A percentile compares a stretch with the other conserved stretches of the same genome.
Conservation (phyloP, 2,797 vertebrate species). For the Lacerta agilis region DNA sequence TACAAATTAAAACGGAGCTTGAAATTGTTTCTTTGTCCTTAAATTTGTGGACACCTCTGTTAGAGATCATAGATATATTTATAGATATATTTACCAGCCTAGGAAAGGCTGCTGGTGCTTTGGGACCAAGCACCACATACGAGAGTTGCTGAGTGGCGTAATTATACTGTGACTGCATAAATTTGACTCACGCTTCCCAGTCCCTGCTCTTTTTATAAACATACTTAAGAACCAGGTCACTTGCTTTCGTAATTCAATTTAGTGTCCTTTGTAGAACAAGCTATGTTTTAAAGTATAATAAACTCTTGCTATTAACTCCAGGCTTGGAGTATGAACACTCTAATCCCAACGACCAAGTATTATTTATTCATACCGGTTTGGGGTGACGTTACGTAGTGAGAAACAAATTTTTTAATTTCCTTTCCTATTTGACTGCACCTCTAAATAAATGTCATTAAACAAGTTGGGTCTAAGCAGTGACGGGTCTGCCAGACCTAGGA, state of each 20-base stretch:
- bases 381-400: conserved; percentile 40
- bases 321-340: conserved; percentile 8
- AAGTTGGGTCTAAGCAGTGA: conserved; percentile 27
- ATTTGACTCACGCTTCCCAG: background rate
- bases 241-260: conserved; percentile 31
- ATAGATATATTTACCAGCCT: background rate
- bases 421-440: conserved; percentile 21
- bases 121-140: background rate
- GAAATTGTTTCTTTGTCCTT: background rate
- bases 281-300: conserved; percentile 26
- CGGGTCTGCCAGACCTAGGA: conserved; percentile 34
- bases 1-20: background rate
- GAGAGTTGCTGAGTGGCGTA: background rate
- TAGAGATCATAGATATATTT: background rate
- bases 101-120: background rate
- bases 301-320: conserved; percentile 48
- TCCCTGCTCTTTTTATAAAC: background rate
- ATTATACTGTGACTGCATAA: background rate
- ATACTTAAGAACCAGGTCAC: conserved; percentile 16
- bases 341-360: conserved; percentile 45
- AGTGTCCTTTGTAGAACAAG: conserved; percentile 1
- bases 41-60: background rate
- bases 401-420: conserved; percentile 56
- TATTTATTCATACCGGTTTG: conserved; percentile 49
- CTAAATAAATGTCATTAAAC: conserved; percentile 45